phyloP scores from a whole-genome alignment of 2,113 vertebrate genomes.

The Conger conger region DNA sequence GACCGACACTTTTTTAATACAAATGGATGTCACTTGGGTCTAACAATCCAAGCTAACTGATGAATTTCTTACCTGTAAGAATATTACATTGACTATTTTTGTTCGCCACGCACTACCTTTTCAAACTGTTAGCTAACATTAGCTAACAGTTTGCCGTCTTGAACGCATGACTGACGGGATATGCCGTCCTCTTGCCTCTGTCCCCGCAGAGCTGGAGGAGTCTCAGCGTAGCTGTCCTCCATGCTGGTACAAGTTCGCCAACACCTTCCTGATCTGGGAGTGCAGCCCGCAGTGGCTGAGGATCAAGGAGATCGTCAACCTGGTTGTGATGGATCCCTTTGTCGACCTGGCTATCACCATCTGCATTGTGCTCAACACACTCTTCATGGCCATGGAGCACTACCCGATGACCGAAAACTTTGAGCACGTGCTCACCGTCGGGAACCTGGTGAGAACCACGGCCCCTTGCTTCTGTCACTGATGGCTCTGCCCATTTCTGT shows the following conservation, averaged over 20 bases:
- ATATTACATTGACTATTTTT: no score
- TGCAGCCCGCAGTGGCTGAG: slow-evolving; percentile 91
- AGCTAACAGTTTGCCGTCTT: no score
- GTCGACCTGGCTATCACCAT: slow-evolving; percentile 98
- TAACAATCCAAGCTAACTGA: no score
- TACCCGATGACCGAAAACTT: slow-evolving; percentile 90
- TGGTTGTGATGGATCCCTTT: slow-evolving; percentile 98
- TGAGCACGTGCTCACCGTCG: slow-evolving; percentile 77
- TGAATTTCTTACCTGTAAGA: no score
- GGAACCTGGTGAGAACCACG: slow-evolving; percentile 85
- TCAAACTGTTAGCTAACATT: no score
- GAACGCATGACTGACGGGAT: no score
- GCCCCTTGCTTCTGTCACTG: background rate
- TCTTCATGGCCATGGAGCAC: slow-evolving; percentile 99
- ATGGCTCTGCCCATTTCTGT: background rate
- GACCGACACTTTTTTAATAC: no score
- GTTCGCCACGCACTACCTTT: no score
- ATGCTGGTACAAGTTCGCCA: slow-evolving; percentile 97
- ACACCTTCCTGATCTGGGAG: slow-evolving; percentile 94
- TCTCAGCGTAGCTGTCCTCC: slow-evolving; percentile 96
- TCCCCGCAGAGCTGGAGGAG: slow-evolving; percentile 85
- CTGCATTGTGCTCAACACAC: slow-evolving; percentile 95
- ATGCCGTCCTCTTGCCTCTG: background rate
- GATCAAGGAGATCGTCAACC: slow-evolving; percentile 88
- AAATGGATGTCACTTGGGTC: no score